Conservation (phyloP, 2,113 vertebrate species). For the Platichthys stellatus region DNA sequence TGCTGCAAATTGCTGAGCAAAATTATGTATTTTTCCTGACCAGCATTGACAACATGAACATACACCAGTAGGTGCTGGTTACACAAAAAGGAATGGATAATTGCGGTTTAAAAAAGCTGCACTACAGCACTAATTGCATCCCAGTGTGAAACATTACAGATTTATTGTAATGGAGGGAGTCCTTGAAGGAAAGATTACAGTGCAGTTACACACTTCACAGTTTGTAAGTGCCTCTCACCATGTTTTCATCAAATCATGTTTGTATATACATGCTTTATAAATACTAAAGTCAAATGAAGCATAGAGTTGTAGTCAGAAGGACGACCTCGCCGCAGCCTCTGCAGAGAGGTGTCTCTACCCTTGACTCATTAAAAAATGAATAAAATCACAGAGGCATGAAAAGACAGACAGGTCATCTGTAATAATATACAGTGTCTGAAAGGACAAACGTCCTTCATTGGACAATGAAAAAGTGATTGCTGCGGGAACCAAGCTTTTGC, state of each 20-base stretch:
- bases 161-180: slow-evolving; percentile 1
- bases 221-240: slow-evolving; percentile 28
- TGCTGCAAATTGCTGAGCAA: background rate
- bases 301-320: slow-evolving; percentile 42
- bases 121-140: background rate
- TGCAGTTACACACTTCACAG: background rate
- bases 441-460: slow-evolving; percentile 55
- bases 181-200: background rate
- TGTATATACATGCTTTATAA: slow-evolving; percentile 26
- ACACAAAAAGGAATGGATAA: slow-evolving; percentile 9
- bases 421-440: slow-evolving; percentile 44
- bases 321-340: slow-evolving; percentile 32
- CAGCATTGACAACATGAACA: background rate
- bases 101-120: background rate
- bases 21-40: background rate
- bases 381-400: slow-evolving; percentile 59
- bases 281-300: slow-evolving; percentile 53
- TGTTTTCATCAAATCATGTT: slow-evolving; percentile 35
- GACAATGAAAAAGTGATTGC: slow-evolving; percentile 50
- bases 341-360: slow-evolving; percentile 26
- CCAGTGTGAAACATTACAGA: slow-evolving; percentile 4
- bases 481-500: slow-evolving; percentile 1
- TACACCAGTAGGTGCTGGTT: background rate
- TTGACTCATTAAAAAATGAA: slow-evolving; percentile 59
- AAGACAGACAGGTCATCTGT: slow-evolving; percentile 61